Evolutionary conservation across 2,797 vertebrate species (phyloP).

Genomic region (Sitta carolinensis): DNA sequence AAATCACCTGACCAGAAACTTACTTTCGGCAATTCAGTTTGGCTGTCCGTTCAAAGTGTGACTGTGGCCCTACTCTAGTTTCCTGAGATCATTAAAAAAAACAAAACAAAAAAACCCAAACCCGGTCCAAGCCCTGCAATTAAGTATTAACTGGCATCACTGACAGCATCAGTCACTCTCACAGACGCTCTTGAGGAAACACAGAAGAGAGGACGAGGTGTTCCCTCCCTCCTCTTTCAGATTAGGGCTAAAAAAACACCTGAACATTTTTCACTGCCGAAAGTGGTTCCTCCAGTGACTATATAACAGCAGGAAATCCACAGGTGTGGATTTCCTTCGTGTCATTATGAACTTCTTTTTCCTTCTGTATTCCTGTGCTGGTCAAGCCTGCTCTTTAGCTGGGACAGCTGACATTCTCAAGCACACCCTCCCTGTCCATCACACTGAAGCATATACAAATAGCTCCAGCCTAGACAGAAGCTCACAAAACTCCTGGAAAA

Average conservation of each 20-base stretch:
- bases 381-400: not conserved
- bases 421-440: not conserved
- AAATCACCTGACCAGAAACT: not conserved
- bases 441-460: fast-evolving
- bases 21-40: not conserved
- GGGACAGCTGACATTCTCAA: not conserved
- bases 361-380: not conserved
- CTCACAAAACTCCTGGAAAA: not conserved
- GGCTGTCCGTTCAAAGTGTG: not conserved
- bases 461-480: not conserved
- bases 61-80: not conserved
- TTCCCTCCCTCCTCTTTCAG: not conserved
- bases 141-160: not conserved
- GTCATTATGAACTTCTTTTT: not conserved
- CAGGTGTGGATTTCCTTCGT: not conserved
- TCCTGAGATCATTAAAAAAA: not conserved
- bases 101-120: not conserved
- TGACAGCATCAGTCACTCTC: not conserved
- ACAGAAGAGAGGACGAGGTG: not conserved
- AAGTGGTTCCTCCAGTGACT: not conserved
- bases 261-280: not conserved
- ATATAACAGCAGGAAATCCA: fast-evolving
- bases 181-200: not conserved
- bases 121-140: not conserved
- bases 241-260: not conserved